phyloP scores from a whole-genome alignment of 2,113 vertebrate species.

The Leptodactylus fuscus region DNA sequence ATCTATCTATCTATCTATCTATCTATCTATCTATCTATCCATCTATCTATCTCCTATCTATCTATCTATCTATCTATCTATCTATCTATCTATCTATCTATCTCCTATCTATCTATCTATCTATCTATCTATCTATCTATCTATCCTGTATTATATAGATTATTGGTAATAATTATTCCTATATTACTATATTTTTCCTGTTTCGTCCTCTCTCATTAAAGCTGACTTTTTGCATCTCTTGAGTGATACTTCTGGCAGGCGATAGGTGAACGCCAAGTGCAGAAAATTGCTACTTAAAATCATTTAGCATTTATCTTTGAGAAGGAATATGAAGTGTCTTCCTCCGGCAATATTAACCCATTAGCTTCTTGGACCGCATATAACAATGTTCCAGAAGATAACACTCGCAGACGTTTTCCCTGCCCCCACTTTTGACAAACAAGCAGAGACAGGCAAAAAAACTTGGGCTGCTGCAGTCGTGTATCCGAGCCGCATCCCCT shows the following conservation, averaged over 20 bases:
- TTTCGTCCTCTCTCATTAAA: background rate
- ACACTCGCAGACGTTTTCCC: background rate
- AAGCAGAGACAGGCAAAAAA: conserved; percentile 28
- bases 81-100: background rate
- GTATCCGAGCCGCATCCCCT: background rate
- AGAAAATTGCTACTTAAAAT: background rate
- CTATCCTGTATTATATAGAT: too few species aligned
- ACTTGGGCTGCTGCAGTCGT: conserved; percentile 33
- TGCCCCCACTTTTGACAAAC: conserved; percentile 39
- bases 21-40: background rate
- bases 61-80: background rate
- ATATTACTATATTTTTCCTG: background rate
- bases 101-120: too few species aligned
- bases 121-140: too few species aligned
- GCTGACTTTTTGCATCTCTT: background rate
- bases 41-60: too few species aligned
- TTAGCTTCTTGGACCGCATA: background rate
- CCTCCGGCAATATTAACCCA: background rate
- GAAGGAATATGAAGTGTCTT: background rate
- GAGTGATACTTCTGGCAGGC: background rate
- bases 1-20: too few species aligned
- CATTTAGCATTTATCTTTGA: background rate
- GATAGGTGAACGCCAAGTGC: background rate
- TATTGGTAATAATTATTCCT: too few species aligned
- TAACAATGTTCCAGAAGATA: background rate